Percentiles rank a stretch among this genome's conserved stretches.
Evolutionary conservation across 1,140 invertebrate genomes (phyloP).

Genomic region (Idris sp.): DNA sequence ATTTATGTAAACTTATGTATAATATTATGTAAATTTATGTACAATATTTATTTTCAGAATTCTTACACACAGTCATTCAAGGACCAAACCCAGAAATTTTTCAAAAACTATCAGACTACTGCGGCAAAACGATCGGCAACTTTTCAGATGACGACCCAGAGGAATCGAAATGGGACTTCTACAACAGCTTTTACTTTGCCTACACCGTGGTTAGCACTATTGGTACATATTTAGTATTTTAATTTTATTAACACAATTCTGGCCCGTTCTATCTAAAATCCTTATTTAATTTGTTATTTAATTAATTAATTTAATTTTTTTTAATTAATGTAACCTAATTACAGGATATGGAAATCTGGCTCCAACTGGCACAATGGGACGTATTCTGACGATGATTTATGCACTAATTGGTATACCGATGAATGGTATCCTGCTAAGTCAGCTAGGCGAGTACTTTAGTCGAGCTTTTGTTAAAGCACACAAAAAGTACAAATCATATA

Average conservation of each 20-base stretch:
- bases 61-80: constrained; percentile 79
- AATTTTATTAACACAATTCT: background rate
- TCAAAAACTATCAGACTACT: constrained; percentile 82
- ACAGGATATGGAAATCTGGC: constrained; percentile 92
- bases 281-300: constrained; percentile 3
- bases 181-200: constrained; percentile 86
- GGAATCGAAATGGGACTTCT: constrained; percentile 73
- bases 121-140: constrained; percentile 83
- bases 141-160: constrained; percentile 79
- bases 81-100: constrained; percentile 80
- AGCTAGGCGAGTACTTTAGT: constrained; percentile 90
- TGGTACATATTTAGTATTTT: constrained; percentile 80
- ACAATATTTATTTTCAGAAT: constrained; percentile 82
- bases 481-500: constrained; percentile 86
- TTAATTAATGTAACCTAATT: background rate
- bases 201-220: constrained; percentile 97
- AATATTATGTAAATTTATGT: no score
- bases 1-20: no score
- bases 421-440: constrained; percentile 90
- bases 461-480: constrained; percentile 86
- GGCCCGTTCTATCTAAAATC: no score
- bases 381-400: constrained; percentile 95
- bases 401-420: constrained; percentile 96
- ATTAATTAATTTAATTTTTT: background rate
- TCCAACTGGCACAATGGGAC: constrained; percentile 88